phyloP scores from a whole-genome alignment of 2,888 invertebrate species.

The Tubulanus polymorphus region DNA sequence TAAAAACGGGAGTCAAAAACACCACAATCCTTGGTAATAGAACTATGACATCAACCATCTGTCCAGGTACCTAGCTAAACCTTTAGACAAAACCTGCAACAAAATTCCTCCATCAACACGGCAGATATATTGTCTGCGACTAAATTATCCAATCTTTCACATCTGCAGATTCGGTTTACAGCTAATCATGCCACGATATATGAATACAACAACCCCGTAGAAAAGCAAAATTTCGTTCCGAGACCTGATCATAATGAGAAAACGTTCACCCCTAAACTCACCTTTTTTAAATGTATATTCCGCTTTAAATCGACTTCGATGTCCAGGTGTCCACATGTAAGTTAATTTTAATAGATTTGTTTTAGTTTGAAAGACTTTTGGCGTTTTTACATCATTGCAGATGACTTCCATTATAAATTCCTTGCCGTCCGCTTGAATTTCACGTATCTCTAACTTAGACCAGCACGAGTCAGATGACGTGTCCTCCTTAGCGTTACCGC shows the following conservation, averaged over 20 bases:
- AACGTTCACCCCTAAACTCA: neutral
- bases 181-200: neutral
- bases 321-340: conserved; percentile 30
- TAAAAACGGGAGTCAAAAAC: no score
- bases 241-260: neutral
- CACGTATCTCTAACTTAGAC: neutral
- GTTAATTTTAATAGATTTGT: conserved; percentile 31
- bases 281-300: conserved; percentile 29
- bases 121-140: no score
- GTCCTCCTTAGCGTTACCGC: neutral
- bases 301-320: conserved; percentile 32
- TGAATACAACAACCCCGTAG: neutral
- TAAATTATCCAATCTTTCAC: no score
- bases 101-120: no score
- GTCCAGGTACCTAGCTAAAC: no score
- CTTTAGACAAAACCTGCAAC: no score
- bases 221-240: neutral
- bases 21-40: no score
- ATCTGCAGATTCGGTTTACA: no score
- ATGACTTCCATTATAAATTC: conserved; percentile 18
- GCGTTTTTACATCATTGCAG: conserved; percentile 26
- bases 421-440: conserved; percentile 6
- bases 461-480: neutral
- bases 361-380: conserved; percentile 35
- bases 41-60: no score